phyloP scores from a whole-genome alignment of 23 tunicate species.

The Botrylloides violaceus region DNA sequence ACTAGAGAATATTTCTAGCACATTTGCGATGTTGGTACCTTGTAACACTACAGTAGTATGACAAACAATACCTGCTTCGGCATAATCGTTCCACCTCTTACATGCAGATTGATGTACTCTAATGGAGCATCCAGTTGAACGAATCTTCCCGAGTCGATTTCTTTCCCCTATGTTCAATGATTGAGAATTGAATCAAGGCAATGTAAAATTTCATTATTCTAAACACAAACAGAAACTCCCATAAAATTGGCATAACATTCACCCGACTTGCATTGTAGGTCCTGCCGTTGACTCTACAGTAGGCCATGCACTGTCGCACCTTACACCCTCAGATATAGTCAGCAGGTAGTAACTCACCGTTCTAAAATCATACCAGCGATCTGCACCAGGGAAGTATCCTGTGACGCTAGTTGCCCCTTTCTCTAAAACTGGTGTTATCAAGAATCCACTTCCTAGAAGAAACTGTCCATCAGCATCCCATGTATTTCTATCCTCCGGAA shows the following conservation, averaged over 20 bases:
- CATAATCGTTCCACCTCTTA: conserved; percentile 68
- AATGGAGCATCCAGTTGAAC: conserved; percentile 58
- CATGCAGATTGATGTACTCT: conserved; percentile 71
- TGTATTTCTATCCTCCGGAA: conserved; percentile 44
- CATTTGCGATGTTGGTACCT: too few species aligned
- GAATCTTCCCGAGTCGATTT: conserved; percentile 50
- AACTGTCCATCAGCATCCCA: conserved; percentile 65
- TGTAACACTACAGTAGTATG: too few species aligned
- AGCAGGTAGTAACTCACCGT: conserved; percentile 47
- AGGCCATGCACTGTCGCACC: too few species aligned
- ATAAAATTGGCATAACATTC: too few species aligned
- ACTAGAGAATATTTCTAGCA: too few species aligned
- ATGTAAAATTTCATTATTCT: neutral
- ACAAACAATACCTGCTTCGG: conserved; percentile 91
- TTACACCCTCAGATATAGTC: too few species aligned
- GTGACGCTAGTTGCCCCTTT: conserved; percentile 56
- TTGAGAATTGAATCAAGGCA: neutral
- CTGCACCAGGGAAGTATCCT: conserved; percentile 53
- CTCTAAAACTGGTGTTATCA: conserved; percentile 72
- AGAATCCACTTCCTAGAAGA: conserved; percentile 63
- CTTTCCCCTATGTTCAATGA: conserved; percentile 38
- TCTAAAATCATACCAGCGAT: conserved; percentile 71
- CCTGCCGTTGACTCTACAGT: too few species aligned
- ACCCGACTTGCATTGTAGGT: too few species aligned
- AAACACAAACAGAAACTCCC: too few species aligned